Evolutionary conservation across 2,888 invertebrate genomes (phyloP).

Genomic region (Perdita meconis): DNA sequence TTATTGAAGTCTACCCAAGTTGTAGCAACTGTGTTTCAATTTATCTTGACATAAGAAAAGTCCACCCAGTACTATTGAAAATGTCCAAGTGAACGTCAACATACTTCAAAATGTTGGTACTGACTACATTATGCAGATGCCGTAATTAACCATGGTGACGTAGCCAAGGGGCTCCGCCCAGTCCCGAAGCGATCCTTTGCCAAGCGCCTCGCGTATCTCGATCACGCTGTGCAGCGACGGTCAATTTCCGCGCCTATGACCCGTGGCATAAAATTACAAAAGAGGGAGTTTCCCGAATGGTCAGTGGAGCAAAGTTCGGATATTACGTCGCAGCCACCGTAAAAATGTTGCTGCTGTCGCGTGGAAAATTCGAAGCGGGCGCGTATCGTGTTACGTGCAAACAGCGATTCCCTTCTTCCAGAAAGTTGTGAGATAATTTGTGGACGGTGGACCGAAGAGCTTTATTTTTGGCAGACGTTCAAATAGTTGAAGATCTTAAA

Average conservation of each 20-base stretch:
- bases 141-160: too few species aligned
- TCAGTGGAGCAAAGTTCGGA: conserved; percentile 15
- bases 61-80: too few species aligned
- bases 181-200: conserved; percentile 10
- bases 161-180: too few species aligned
- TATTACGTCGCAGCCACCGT: conserved; percentile 15
- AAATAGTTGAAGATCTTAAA: conserved; percentile 78
- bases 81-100: too few species aligned
- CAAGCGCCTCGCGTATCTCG: conserved; percentile 21
- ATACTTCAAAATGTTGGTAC: too few species aligned
- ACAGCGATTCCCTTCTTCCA: conserved; percentile 30
- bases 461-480: conserved; percentile 77
- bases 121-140: too few species aligned
- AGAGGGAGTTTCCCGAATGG: conserved; percentile 3
- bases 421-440: conserved; percentile 62
- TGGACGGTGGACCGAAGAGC: conserved; percentile 34
- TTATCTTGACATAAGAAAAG: too few species aligned
- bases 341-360: conserved; percentile 19
- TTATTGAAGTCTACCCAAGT: too few species aligned
- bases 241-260: conserved; percentile 23
- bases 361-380: not conserved
- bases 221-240: conserved; percentile 14
- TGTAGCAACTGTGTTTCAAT: too few species aligned
- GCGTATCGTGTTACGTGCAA: too few species aligned
- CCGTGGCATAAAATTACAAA: conserved; percentile 19